Evolutionary conservation across 2,888 invertebrate species (phyloP).

Genomic region (Blomia tropicalis): DNA sequence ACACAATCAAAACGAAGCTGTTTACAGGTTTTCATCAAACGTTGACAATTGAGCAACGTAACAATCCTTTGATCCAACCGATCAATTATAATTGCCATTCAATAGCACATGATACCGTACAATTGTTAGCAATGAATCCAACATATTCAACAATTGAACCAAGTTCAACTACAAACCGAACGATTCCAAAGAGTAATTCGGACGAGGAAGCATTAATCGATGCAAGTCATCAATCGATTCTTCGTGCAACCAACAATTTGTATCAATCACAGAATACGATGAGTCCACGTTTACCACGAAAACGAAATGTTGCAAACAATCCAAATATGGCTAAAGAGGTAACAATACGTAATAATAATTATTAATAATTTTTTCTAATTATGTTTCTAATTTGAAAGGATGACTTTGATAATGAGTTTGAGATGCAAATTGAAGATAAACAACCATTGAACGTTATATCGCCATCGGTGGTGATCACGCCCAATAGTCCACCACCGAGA

Average conservation of each 20-base stretch:
- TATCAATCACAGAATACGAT: not conserved
- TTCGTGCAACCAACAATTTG: not conserved
- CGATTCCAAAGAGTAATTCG: not conserved
- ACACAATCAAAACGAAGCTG: too few species aligned
- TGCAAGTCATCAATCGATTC: not conserved
- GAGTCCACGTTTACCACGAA: not conserved
- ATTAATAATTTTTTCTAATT: too few species aligned
- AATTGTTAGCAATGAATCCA: too few species aligned
- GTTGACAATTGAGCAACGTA: too few species aligned
- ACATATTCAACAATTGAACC: not conserved
- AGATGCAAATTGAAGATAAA: not conserved
- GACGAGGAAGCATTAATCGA: not conserved
- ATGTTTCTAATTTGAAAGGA: not conserved
- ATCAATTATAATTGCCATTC: too few species aligned
- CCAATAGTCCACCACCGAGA: slow-evolving; percentile 2
- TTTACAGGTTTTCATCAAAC: too few species aligned
- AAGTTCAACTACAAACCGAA: not conserved
- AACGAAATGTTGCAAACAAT: not conserved
- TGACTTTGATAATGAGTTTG: slow-evolving; percentile 2
- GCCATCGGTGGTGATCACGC: slow-evolving; percentile 11
- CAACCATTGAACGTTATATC: not conserved
- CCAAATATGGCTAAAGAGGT: not conserved
- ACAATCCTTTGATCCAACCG: too few species aligned
- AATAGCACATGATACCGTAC: too few species aligned
- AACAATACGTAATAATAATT: not conserved